Percentiles rank a stretch among this genome's conserved stretches.
Evolutionary conservation across 2,888 invertebrate species (phyloP).

Genomic region (Elmis aenea): DNA sequence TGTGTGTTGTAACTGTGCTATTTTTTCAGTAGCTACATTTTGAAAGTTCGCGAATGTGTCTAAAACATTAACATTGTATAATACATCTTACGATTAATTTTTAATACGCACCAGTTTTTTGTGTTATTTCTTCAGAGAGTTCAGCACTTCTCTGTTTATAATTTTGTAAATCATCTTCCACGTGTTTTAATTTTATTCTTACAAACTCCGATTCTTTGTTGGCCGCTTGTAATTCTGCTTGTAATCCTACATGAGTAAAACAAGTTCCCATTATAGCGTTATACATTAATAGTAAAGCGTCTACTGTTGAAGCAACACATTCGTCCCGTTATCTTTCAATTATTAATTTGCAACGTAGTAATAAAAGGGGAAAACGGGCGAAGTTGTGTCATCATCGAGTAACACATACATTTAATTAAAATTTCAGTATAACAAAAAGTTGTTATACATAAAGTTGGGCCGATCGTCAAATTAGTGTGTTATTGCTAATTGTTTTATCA

Average conservation of each 20-base stretch:
- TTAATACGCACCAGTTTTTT: slow-evolving; percentile 51
- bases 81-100: neutral
- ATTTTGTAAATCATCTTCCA: slow-evolving; percentile 58
- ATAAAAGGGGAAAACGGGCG: too few relatives aligned
- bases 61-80: slow-evolving; percentile 17
- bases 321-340: too few relatives aligned
- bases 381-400: too few relatives aligned
- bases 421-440: too few relatives aligned
- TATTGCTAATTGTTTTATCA: too few relatives aligned
- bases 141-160: slow-evolving; percentile 57
- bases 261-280: slow-evolving; percentile 24
- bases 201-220: slow-evolving; percentile 63
- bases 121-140: slow-evolving; percentile 54
- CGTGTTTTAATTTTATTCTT: slow-evolving; percentile 53
- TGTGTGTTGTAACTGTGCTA: slow-evolving; percentile 47
- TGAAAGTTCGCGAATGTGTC: slow-evolving; percentile 37
- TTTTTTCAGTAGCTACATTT: slow-evolving; percentile 39
- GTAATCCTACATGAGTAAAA: slow-evolving; percentile 51
- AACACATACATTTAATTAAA: too few relatives aligned
- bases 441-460: too few relatives aligned
- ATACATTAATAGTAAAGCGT: too few relatives aligned
- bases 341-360: too few relatives aligned
- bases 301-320: too few relatives aligned
- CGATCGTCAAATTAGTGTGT: too few relatives aligned
- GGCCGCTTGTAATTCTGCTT: slow-evolving; percentile 60